Conservation (phyloP, 2,113 vertebrate genomes). For the Amblyornis subalaris region DNA sequence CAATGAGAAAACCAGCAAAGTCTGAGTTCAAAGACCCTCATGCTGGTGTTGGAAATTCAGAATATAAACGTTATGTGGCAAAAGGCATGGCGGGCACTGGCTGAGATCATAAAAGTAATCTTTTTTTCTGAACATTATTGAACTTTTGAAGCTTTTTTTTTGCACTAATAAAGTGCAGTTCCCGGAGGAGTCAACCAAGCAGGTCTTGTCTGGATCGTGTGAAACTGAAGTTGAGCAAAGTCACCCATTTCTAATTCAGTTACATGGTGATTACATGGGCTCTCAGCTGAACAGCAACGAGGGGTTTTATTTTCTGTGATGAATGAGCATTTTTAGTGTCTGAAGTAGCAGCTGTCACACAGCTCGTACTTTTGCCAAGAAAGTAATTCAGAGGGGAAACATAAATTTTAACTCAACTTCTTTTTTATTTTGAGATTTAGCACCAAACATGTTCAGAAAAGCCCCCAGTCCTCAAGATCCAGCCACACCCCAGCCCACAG, state of each 20-base stretch:
- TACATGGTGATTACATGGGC: conserved; percentile 64
- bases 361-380: background rate
- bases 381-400: background rate
- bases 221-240: conserved; percentile 57
- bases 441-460: background rate
- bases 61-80: background rate
- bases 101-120: background rate
- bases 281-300: background rate
- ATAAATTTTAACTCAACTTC: background rate
- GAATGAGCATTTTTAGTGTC: conserved; percentile 12
- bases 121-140: background rate
- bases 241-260: conserved; percentile 66
- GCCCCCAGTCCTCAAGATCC: background rate
- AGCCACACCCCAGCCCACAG: background rate
- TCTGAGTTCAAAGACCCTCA: background rate
- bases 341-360: conserved; percentile 50
- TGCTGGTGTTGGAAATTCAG: background rate
- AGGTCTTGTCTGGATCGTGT: conserved; percentile 39
- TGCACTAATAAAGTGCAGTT: background rate
- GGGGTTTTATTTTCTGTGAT: conserved; percentile 23
- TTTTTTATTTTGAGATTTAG: background rate
- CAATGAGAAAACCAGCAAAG: background rate
- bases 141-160: background rate
- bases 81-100: background rate
- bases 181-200: conserved; percentile 26